Evolutionary conservation across 2,888 invertebrate species (phyloP), one percentile per base, ranked within the genome.

Genomic region (Caradrina kadenii): DNA sequence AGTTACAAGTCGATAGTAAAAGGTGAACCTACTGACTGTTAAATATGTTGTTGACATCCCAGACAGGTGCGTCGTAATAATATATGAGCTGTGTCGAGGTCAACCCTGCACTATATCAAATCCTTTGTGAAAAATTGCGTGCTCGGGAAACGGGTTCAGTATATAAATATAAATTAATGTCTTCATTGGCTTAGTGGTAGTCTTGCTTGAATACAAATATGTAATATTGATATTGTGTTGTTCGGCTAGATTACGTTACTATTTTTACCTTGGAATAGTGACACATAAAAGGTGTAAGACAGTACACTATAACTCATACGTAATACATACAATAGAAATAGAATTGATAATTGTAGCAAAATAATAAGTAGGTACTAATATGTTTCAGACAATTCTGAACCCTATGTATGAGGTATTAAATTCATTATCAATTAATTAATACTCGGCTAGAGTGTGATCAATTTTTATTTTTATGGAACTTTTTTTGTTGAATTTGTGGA

Each of bases 41-140:
- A 2, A 31, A 48, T 11, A 13, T 56, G 13, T 21, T 42, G 31
- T 55, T 50, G 67, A 31, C 53, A 31, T 17, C 54, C 63, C 39
- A 63, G 79, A 82, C 69, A 80, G 82, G 79, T 82, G 65, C 66
- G 81, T 80, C 69, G 67, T 79, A 75, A 82, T 80, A 80, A 80
- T 79, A 60, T 65, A 82, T 79, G 69, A 72, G 72, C 75, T 60
- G 42, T 56, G 71, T 66, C 71, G 71, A 80, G 80, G 82, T 79
- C 80, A 81, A 62, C 53, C 69, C 59, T 69, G 76, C 81, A 78
- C 77, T 80, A 66, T 63, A 82, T 82, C 72, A 79, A 81, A 81
- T 70, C 72, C 76, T 72, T 79, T 76, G 71, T 73, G 80, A 68
- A 76, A 76, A 79, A 78, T 80, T 76, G 76, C 72, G 69, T 79